phyloP scores from a whole-genome alignment of 2,797 vertebrate genomes.

The Sebastes variabilis region DNA sequence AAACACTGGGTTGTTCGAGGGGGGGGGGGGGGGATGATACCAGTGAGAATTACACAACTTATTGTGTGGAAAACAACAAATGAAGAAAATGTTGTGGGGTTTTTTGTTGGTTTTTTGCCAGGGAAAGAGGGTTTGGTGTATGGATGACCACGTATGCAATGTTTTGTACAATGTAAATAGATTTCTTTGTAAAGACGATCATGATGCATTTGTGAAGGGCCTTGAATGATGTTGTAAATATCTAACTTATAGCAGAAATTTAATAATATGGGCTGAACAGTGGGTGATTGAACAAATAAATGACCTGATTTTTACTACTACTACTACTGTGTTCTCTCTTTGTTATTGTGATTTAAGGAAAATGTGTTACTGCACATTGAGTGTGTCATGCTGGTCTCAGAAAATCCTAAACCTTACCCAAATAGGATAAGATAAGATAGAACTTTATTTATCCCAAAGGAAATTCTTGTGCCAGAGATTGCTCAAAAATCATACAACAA shows the following conservation, averaged over 20 bases:
- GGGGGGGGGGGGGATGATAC: neutral
- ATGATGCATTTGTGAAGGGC: slow-evolving; percentile 62
- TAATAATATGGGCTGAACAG: slow-evolving; percentile 58
- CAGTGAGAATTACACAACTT: neutral
- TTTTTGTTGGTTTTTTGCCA: neutral
- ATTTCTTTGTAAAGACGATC: slow-evolving; percentile 73
- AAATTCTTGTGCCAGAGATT: no score
- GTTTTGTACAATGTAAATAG: slow-evolving; percentile 83
- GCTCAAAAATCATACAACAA: no score
- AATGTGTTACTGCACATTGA: neutral
- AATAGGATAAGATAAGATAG: no score
- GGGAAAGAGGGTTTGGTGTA: slow-evolving; percentile 38
- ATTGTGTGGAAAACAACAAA: neutral
- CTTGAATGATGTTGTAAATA: slow-evolving; percentile 82
- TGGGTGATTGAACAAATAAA: slow-evolving; percentile 76
- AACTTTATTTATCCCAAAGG: no score
- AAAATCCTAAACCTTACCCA: neutral
- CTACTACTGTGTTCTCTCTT: neutral
- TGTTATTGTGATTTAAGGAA: neutral
- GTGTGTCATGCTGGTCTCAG: neutral
- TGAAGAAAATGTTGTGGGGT: neutral
- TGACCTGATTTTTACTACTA: slow-evolving; percentile 62
- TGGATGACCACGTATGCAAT: slow-evolving; percentile 65
- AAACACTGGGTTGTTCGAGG: neutral
- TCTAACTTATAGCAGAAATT: slow-evolving; percentile 78